These are phyloP conservation scores for Pseudopipra pipra DNA, from an alignment of 2,113 vertebrate species.

Conservation along the genomic window DNA sequence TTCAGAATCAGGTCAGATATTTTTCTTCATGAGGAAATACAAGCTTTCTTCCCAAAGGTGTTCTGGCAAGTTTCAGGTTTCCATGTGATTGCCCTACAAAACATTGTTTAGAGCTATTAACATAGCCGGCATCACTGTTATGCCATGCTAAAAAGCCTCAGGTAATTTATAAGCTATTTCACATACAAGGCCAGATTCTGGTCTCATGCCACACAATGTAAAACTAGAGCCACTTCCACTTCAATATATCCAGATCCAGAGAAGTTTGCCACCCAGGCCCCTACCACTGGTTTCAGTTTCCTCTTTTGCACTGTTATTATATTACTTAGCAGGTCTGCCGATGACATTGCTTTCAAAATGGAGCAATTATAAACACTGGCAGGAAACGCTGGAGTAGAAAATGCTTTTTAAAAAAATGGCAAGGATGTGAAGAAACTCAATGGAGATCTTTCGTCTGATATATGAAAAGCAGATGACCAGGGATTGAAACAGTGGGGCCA, in stretches of 20 bases:
- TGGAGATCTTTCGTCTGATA: slow-evolving; percentile 34
- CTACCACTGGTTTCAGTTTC: neutral
- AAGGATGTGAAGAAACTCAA: slow-evolving; percentile 48
- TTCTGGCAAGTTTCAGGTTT: neutral
- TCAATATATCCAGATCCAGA: neutral
- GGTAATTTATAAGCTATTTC: neutral
- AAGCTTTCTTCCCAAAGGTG: neutral
- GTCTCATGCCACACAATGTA: neutral
- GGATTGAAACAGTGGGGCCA: slow-evolving; percentile 5
- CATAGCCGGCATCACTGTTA: neutral
- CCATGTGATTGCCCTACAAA: neutral
- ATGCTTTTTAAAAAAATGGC: slow-evolving; percentile 56
- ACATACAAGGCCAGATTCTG: neutral
- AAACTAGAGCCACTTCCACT: neutral
- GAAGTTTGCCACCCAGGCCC: neutral
- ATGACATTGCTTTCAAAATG: slow-evolving; percentile 16
- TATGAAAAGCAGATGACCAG: slow-evolving; percentile 35
- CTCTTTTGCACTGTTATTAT: neutral
- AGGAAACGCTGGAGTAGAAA: slow-evolving; percentile 22
- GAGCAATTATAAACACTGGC: slow-evolving; percentile 60
- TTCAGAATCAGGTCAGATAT: neutral
- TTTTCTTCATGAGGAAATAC: neutral
- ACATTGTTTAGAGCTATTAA: neutral
- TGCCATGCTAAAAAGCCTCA: neutral
- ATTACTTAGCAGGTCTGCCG: slow-evolving; percentile 42